A percentile compares a stretch with the other conserved stretches of the same genome.
These are phyloP conservation scores for Oncorhynchus mykiss DNA, from an alignment of 2,113 vertebrate species.

Conservation along the genomic window DNA sequence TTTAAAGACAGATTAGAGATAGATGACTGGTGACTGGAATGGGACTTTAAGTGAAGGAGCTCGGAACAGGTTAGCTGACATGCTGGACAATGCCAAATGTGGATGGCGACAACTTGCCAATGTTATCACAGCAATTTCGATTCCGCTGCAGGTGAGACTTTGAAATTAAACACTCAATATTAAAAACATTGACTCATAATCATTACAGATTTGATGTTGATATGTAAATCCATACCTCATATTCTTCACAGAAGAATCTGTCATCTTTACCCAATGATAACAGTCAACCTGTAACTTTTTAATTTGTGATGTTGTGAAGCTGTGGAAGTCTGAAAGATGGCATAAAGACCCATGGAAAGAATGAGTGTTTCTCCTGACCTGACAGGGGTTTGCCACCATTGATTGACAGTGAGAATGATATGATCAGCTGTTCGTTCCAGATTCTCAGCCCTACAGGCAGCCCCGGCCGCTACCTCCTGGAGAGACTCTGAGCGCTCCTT, in stretches of 20 bases:
- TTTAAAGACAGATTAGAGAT: constrained; percentile 41
- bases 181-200: not conserved
- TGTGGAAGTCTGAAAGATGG: not conserved
- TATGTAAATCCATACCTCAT: not conserved
- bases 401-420: constrained; percentile 71
- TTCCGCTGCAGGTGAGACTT: constrained; percentile 77
- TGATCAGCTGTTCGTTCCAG: constrained; percentile 83
- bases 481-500: constrained; percentile 73
- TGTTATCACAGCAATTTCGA: constrained; percentile 64
- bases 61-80: constrained; percentile 65
- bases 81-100: constrained; percentile 74
- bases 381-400: not conserved
- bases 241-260: not conserved
- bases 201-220: not conserved
- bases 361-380: not conserved
- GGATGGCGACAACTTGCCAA: constrained; percentile 81
- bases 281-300: not conserved
- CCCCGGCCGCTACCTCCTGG: constrained; percentile 74
- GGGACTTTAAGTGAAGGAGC: constrained; percentile 53
- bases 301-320: not conserved
- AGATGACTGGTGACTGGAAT: constrained; percentile 66
- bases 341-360: not conserved
- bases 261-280: not conserved
- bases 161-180: not conserved
- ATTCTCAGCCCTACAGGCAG: constrained; percentile 77